phyloP scores from a whole-genome alignment of 2,113 vertebrate species.

The Caloenas nicobarica region DNA sequence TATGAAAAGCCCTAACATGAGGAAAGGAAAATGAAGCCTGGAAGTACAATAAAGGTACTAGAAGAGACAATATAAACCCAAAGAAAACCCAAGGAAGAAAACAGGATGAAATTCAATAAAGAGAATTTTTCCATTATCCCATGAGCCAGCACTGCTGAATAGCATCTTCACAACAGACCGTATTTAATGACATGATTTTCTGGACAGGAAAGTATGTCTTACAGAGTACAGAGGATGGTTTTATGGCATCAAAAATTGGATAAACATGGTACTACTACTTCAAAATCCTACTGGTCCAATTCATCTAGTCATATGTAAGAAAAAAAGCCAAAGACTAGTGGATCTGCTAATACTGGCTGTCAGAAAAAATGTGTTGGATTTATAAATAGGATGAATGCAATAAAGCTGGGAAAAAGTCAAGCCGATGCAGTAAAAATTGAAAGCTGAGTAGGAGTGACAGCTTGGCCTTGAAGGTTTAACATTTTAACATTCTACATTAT shows the following conservation, averaged over 20 bases:
- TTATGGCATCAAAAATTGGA: neutral
- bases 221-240: neutral
- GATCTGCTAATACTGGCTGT: neutral
- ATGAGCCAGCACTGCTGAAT: neutral
- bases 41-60: neutral
- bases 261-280: neutral
- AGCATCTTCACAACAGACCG: neutral
- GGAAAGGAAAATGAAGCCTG: neutral
- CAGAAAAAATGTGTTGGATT: neutral
- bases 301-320: neutral
- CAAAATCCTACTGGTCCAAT: neutral
- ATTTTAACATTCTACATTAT: neutral
- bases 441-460: neutral
- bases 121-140: neutral
- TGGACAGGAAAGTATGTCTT: neutral
- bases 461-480: neutral
- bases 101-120: neutral
- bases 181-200: neutral
- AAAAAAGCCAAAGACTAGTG: neutral
- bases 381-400: neutral
- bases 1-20: rapidly evolving
- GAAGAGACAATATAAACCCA: neutral
- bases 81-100: neutral
- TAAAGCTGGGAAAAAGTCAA: neutral
- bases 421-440: neutral